Base-by-base conservation (phyloP, 2,888 invertebrate genomes). In the Unio pictorum region DNA sequence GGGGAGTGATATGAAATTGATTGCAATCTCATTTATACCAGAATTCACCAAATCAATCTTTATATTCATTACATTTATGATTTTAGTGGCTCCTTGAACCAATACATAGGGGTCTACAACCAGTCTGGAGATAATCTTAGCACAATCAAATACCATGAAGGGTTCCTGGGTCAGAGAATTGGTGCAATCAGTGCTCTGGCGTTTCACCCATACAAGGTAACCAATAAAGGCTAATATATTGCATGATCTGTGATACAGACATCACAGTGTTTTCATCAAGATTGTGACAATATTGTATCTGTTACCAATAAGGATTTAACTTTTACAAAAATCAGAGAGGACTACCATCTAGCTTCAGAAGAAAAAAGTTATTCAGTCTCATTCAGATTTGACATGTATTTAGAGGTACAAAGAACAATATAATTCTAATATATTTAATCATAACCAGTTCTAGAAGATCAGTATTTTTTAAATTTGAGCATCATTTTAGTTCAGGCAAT, bases 61-160 rank as follows among this genome's bases (percentile, higher is more conserved):
- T 58, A 58, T 20, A 58, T 26, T 26, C 15, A 61, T 23, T 63
- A 17, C 62, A 15, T 66, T 23, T 66, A 18, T 34, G 20, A 80
- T 80, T 34, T 63, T 84, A 89, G 89, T 84, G 88, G 89, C 17
- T 87, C 84, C 18, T 72, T 95, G 95, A 87, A 94, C 93, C 90
- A 95, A 78, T 83, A 77, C 55, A 85, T 97, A 83, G 94, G 93
- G 84, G 83, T 91, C 4, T 89, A 89, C 74, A 90, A 88, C 75
- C 87, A 88, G 66, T 82, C 93, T 78, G 97, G 96, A 61, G 91
- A 92, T 30, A 91, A 92, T 61, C 92, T 96, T 71, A 95, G 95
- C 90, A 93, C 94, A 5, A 94, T 97, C 87, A 95, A 95, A 88
- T 94, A 94, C 90, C 95, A 97, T 90, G 97, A 97, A 88, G 96